Conservation (phyloP, 2,113 vertebrate genomes). For the Eretmochelys imbricata region DNA sequence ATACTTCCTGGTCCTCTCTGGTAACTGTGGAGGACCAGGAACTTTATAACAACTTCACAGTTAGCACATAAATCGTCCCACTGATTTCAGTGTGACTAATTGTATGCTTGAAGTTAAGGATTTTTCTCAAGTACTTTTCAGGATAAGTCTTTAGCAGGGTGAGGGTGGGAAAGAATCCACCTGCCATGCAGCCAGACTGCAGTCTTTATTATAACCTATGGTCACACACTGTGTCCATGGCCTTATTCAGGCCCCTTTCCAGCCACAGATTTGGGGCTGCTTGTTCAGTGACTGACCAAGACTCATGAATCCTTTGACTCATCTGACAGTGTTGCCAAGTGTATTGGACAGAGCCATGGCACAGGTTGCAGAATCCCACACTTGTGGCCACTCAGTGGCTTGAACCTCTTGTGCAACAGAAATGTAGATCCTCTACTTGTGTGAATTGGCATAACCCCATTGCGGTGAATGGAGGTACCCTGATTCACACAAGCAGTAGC, state of each 20-base stretch:
- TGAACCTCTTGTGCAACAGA: not conserved
- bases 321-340: not conserved
- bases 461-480: not conserved
- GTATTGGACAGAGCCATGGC: not conserved
- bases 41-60: not conserved
- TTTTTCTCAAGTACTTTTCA: not conserved
- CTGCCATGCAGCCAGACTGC: not conserved
- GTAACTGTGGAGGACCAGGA: not conserved
- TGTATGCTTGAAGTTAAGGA: not conserved
- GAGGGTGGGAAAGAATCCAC: not conserved
- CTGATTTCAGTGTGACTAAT: not conserved
- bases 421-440: not conserved
- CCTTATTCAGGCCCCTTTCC: not conserved
- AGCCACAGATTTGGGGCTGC: not conserved
- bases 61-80: not conserved
- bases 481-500: not conserved
- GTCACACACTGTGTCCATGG: not conserved
- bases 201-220: not conserved
- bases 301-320: slow-evolving; percentile 1
- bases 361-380: not conserved
- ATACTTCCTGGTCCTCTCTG: not conserved
- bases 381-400: not conserved
- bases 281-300: accelerated
- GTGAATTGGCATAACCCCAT: not conserved
- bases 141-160: slow-evolving; percentile 3